phyloP scores from a whole-genome alignment of 2,113 vertebrate species.

The Stegastes partitus region DNA sequence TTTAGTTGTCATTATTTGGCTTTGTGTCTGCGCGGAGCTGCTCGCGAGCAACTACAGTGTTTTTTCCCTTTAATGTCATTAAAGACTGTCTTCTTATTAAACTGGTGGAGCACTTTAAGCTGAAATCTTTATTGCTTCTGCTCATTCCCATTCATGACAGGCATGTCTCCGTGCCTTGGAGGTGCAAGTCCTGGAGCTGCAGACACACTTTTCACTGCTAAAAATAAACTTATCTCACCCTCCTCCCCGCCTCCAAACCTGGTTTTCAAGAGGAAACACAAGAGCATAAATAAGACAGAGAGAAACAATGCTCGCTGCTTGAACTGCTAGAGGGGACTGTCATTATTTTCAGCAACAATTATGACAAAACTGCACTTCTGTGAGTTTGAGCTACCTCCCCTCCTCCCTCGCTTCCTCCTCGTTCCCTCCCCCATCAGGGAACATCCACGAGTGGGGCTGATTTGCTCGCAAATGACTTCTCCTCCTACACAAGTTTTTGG shows the following conservation, averaged over 20 bases:
- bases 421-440: constrained; percentile 13
- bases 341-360: constrained; percentile 56
- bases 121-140: not conserved
- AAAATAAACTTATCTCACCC: constrained; percentile 59
- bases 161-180: constrained; percentile 19
- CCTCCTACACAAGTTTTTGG: constrained; percentile 23
- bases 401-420: not conserved
- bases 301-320: constrained; percentile 45
- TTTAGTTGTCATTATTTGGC: constrained; percentile 3
- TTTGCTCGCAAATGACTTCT: constrained; percentile 24
- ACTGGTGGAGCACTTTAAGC: constrained; percentile 14
- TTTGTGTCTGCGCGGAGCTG: constrained; percentile 24
- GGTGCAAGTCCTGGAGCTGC: constrained; percentile 27
- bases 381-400: not conserved
- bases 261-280: constrained; percentile 33
- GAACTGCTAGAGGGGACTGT: constrained; percentile 46
- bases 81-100: constrained; percentile 4
- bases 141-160: constrained; percentile 38
- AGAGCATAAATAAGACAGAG: constrained; percentile 25
- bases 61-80: constrained; percentile 5
- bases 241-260: not conserved
- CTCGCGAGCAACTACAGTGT: constrained; percentile 2
- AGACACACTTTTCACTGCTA: constrained; percentile 53
- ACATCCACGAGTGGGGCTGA: constrained; percentile 29
- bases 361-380: constrained; percentile 43